Evolutionary conservation across 2,113 vertebrate species (phyloP), one percentile per base, ranked within the genome.

Genomic region (Phainopepla nitens): DNA sequence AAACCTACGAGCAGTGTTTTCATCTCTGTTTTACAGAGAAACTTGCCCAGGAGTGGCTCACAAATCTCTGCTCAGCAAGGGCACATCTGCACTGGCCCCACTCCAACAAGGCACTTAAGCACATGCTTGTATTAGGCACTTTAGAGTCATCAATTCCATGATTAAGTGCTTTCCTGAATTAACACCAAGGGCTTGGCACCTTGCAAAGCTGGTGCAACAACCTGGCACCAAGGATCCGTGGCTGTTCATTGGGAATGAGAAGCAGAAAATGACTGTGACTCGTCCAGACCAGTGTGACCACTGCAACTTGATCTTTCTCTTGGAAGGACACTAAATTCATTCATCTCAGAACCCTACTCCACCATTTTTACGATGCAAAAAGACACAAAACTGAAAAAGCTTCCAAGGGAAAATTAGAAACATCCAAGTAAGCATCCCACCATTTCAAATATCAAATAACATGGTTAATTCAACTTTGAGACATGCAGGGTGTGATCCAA

Each of bases 101-200:
- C 44, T 66, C 93, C 93, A 97, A 9, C 64, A n/a, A 60, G 64
- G 85, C 93, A 93, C 90, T 97, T 78, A 80, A 89, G 93, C 90
- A 80, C 44, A 81, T 10, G 90, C 88, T 90, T 78, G 42, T 54
- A 86, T 82, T 66, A 75, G 82, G 68, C 56, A 64, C 64, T 93
- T 58, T 1, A 50, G 64, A 93, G 64, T 35, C 76, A 92, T 78
- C 90, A 86, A 68, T 89, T 86, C 90, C 35, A 35, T 33, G 62
- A 93, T 88, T 83, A 95, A 96, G n/a, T 60, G 93, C 76, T 95
- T 91, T 87, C 68, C 90, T 75, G 76, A 94, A 94, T 83, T 86
- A 91, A 90, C 82, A 91, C 71, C 68, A 36, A 82, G 62, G 82
- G 3, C 31, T 51, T 17, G 2, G 92, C 82, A 92, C 71, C 69